Evolutionary conservation across 2,797 vertebrate genomes (phyloP), one percentile per base, ranked within the genome.

Genomic region (Oreochromis mossambicus): DNA sequence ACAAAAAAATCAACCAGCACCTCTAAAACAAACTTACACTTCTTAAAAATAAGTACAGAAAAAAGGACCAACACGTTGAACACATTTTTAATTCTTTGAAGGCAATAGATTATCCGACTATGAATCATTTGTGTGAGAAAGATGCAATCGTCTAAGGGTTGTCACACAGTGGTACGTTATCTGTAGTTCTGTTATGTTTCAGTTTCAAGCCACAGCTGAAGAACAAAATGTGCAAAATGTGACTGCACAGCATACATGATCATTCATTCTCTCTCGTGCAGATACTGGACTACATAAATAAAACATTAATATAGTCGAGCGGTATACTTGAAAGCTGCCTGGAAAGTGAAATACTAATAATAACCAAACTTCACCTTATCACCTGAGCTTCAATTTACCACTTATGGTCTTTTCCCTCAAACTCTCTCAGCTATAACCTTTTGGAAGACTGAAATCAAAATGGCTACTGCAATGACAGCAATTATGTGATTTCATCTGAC

Each of bases 371-470:
- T 75, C 29, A 85, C 56, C 78, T 87, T 66, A 81, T 84, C 85
- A 50, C 21, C 70, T 14, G 41, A 80, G 86, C 88, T 83, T 24
- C 80, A 85, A 83, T 88, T 87, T 83, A 56, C 55, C 77, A 81
- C 87, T 85, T 86, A 52, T 2, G 4, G 24, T 51, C 10, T 66
- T 41, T 79, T 19, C 32, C 14, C 21, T 63, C 21, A 79, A 7
- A 73, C 51, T 76, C 46, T 78, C 24, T 77, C 46, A 48, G 51
- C 36, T 32, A 8, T 77, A 86, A 91, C 70, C 81, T 86, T 86
- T 86, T 56, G 50, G 89, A 77, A 88, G 86, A 87, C 24, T 88
- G 26, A 88, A 91, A 90, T 93, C 77, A 87, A 89, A 91, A 88
- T 83, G 46, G 48, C 68, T 82, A 56, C 70, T 38, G 70, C 84